A percentile compares a stretch with the other conserved stretches of the same genome.
These are phyloP conservation scores for Calypte anna DNA, from an alignment of 2,113 vertebrate genomes.

Conservation along the genomic window DNA sequence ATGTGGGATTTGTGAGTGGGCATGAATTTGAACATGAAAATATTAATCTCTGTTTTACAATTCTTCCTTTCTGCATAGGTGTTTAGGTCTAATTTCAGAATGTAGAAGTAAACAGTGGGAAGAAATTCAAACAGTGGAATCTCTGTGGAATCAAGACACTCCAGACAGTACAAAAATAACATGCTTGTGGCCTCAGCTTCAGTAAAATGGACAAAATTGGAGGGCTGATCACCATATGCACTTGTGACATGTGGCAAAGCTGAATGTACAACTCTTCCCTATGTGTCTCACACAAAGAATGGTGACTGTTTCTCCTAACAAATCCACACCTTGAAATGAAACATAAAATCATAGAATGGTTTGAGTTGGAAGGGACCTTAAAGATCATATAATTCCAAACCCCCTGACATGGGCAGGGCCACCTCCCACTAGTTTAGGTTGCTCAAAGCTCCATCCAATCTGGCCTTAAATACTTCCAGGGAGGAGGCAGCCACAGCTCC, in stretches of 20 bases:
- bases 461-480: too few species aligned
- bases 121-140: not conserved
- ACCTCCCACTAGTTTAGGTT: too few species aligned
- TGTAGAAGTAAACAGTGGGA: not conserved
- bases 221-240: not conserved
- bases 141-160: not conserved
- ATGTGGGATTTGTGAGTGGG: not conserved
- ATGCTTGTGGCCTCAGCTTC: not conserved
- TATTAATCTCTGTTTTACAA: not conserved
- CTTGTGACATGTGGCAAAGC: not conserved
- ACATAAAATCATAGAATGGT: too few species aligned
- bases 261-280: not conserved
- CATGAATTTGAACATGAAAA: not conserved
- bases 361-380: too few species aligned
- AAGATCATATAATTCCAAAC: too few species aligned
- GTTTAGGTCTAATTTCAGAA: not conserved
- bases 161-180: not conserved
- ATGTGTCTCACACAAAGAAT: fast-evolving
- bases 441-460: too few species aligned
- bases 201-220: not conserved
- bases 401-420: too few species aligned
- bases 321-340: not conserved
- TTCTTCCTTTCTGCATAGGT: not conserved
- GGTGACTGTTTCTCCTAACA: not conserved
- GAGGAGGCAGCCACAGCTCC: too few species aligned